These are phyloP conservation scores for Dipodomys spectabilis DNA, from an alignment of 2,113 vertebrate species.

Conservation along the genomic window DNA sequence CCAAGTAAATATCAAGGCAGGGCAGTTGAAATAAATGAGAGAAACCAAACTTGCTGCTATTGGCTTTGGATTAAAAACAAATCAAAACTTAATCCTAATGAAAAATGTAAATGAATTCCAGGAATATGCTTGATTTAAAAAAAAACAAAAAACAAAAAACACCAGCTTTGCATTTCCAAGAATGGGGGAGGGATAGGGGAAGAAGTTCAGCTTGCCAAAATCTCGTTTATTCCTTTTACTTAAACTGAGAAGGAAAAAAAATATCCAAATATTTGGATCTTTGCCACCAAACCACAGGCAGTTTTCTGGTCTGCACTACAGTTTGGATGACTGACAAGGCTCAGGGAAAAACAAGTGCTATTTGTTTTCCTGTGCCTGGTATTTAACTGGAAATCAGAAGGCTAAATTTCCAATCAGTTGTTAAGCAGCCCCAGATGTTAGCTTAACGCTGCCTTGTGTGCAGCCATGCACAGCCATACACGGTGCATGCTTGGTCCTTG, in stretches of 20 bases:
- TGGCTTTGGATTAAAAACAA: constrained; percentile 77
- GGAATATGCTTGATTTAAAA: constrained; percentile 74
- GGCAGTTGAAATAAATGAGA: constrained; percentile 73
- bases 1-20: constrained; percentile 71
- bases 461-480: constrained; percentile 75
- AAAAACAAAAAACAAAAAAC: constrained; percentile 59
- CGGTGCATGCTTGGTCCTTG: constrained; percentile 73
- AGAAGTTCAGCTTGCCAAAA: constrained; percentile 69
- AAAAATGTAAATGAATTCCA: constrained; percentile 72
- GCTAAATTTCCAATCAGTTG: constrained; percentile 89
- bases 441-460: constrained; percentile 60
- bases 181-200: constrained; percentile 4
- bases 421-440: constrained; percentile 90
- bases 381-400: constrained; percentile 92
- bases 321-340: constrained; percentile 89
- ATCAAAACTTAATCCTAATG: constrained; percentile 75
- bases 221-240: constrained; percentile 82
- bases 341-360: constrained; percentile 91
- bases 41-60: constrained; percentile 68
- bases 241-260: constrained; percentile 56
- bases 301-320: constrained; percentile 83
- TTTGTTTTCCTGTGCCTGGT: constrained; percentile 91
- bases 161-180: constrained; percentile 74
- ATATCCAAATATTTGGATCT: constrained; percentile 85
- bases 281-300: constrained; percentile 87